phyloP scores from a whole-genome alignment of 2,888 invertebrate species.

The Sesia apiformis region DNA sequence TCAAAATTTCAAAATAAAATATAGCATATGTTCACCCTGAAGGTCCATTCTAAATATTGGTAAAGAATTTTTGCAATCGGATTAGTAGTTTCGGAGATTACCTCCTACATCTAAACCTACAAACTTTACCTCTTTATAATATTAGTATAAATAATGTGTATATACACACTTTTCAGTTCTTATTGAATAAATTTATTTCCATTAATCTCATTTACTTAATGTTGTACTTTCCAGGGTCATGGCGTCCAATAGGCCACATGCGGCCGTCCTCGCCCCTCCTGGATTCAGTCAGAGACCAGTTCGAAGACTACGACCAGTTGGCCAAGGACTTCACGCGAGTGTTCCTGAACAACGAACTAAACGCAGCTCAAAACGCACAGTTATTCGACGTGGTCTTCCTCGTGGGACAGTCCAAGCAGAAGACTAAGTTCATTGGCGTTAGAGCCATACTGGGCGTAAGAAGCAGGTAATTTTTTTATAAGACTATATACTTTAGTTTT shows the following conservation, averaged over 20 bases:
- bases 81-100: no score
- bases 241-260: constrained; percentile 96
- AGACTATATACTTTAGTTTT: no score
- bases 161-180: no score
- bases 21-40: no score
- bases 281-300: constrained; percentile 94
- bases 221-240: constrained; percentile 78
- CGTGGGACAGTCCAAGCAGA: constrained; percentile 94
- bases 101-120: no score
- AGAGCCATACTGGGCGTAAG: constrained; percentile 93
- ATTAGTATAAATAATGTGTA: no score
- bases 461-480: constrained; percentile 77
- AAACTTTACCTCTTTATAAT: no score
- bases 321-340: constrained; percentile 94
- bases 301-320: constrained; percentile 94
- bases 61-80: no score
- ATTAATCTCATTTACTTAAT: no score
- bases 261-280: constrained; percentile 92
- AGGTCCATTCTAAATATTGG: no score
- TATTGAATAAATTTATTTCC: no score
- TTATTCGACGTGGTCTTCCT: constrained; percentile 93
- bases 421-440: constrained; percentile 92
- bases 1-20: no score
- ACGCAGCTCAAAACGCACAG: constrained; percentile 84
- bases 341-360: constrained; percentile 89